These are phyloP conservation scores for Mizuhopecten yessoensis DNA, from an alignment of 1,140 invertebrate species.

Conservation along the genomic window DNA sequence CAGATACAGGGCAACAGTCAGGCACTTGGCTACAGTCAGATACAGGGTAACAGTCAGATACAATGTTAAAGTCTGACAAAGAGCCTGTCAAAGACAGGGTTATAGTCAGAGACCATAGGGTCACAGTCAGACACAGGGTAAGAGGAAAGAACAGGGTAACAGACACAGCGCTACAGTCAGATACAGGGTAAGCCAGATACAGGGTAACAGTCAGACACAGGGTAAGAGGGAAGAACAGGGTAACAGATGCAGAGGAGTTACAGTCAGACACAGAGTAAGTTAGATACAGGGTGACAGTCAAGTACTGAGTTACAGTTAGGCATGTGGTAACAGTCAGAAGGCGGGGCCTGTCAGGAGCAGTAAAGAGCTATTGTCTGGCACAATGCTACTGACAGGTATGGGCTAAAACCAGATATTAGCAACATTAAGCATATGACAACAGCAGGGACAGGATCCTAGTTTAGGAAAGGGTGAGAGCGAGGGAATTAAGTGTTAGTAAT, in stretches of 20 bases:
- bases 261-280: neutral
- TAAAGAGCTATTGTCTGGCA: too few species aligned
- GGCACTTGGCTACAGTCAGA: neutral
- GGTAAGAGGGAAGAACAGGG: neutral
- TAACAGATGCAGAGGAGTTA: neutral
- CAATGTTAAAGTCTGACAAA: neutral
- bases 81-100: neutral
- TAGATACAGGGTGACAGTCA: neutral
- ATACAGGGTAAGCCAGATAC: neutral
- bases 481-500: too few species aligned
- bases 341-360: too few species aligned
- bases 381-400: too few species aligned
- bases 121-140: neutral
- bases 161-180: neutral
- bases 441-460: too few species aligned
- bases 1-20: neutral
- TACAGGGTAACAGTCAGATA: neutral
- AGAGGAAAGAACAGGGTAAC: neutral
- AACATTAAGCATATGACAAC: too few species aligned
- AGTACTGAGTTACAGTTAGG: neutral
- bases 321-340: neutral
- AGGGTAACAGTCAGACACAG: neutral
- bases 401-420: too few species aligned
- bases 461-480: too few species aligned
- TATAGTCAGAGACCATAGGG: neutral